Evolutionary conservation across 2,888 invertebrate species (phyloP).

Genomic region (Neoaliturus tenellus): DNA sequence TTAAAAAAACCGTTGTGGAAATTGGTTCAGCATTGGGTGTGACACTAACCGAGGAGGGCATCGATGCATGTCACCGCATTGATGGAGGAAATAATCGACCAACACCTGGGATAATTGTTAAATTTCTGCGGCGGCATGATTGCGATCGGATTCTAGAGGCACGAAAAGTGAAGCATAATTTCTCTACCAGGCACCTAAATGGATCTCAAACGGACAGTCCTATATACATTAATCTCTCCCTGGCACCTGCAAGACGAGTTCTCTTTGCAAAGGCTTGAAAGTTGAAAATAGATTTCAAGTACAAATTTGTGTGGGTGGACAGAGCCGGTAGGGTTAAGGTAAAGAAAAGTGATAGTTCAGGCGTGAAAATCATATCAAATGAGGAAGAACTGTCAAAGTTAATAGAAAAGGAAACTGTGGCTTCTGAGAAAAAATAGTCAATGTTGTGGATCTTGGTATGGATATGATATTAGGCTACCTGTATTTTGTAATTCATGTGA

Average conservation of each 20-base stretch:
- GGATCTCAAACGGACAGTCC: neutral
- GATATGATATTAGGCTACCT: too few species aligned
- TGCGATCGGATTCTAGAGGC: neutral
- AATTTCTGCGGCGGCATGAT: constrained; percentile 28
- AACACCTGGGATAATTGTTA: constrained; percentile 28
- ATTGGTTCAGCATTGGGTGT: constrained; percentile 9
- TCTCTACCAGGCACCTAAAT: constrained; percentile 9
- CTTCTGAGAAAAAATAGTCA: too few species aligned
- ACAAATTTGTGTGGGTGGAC: constrained; percentile 22
- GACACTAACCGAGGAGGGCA: neutral
- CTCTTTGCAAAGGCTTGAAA: constrained; percentile 28
- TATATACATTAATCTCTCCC: constrained; percentile 22
- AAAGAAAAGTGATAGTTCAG: too few species aligned
- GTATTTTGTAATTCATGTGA: too few species aligned
- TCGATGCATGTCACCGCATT: constrained; percentile 33
- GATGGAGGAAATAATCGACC: constrained; percentile 37
- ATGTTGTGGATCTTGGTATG: too few species aligned
- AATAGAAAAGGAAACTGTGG: too few species aligned
- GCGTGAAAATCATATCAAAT: too few species aligned
- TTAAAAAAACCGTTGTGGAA: constrained; percentile 15
- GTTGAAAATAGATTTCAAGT: constrained; percentile 28
- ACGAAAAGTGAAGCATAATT: constrained; percentile 1
- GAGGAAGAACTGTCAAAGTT: too few species aligned
- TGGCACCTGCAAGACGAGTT: constrained; percentile 2
- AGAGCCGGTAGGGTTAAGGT: constrained; percentile 28